These are phyloP conservation scores for Pandemis heparana DNA, from an alignment of 2,888 invertebrate species.

Conservation along the genomic window DNA sequence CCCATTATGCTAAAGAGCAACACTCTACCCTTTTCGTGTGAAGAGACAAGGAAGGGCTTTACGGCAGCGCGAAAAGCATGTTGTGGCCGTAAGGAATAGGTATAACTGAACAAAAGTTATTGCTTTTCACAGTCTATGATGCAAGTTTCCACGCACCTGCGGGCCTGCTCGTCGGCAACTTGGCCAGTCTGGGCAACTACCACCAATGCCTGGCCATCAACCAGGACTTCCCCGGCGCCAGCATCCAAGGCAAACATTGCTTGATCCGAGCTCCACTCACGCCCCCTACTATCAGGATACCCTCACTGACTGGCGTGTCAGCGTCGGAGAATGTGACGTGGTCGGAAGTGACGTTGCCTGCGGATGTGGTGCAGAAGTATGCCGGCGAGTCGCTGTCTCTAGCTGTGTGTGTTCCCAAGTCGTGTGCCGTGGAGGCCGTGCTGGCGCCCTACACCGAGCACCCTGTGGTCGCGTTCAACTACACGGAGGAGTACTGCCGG, in stretches of 20 bases:
- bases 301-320: background rate
- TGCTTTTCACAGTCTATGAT: background rate
- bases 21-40: too few relatives aligned
- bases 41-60: too few relatives aligned
- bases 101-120: background rate
- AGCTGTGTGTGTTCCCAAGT: constrained; percentile 1
- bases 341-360: background rate
- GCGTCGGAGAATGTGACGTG: background rate
- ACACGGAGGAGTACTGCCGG: constrained; percentile 11
- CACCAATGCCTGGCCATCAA: constrained; percentile 10
- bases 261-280: background rate
- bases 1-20: too few relatives aligned
- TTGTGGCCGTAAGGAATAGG: too few relatives aligned
- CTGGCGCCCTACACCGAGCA: constrained; percentile 8
- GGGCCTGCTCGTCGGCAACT: background rate
- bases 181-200: constrained; percentile 6
- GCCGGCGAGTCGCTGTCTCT: constrained; percentile 1
- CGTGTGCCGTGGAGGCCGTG: constrained; percentile 1
- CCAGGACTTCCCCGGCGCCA: constrained; percentile 4
- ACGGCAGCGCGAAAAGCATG: too few relatives aligned
- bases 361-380: background rate
- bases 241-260: constrained; percentile 1
- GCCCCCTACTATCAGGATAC: background rate
- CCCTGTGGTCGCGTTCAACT: constrained; percentile 3
- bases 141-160: constrained; percentile 3